Percentiles rank a stretch among this genome's conserved stretches.
Evolutionary conservation across 1,140 invertebrate species (phyloP).

Genomic region (Phymorhynchus buccinoides): DNA sequence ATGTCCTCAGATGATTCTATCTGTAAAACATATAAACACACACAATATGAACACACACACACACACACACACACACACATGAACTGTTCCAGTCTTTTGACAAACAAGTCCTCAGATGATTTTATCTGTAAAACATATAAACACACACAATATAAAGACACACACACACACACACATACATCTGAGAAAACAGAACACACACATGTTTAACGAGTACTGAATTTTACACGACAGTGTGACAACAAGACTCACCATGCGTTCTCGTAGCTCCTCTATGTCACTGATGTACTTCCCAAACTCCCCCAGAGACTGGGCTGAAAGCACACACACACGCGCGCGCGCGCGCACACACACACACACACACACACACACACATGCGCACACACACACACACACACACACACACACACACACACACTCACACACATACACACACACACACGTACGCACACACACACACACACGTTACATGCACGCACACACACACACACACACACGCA

Average conservation of each 20-base stretch:
- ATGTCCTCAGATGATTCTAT: no score
- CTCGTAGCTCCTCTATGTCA: constrained; percentile 94
- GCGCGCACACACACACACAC: not conserved
- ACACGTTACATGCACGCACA: not conserved
- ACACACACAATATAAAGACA: not conserved
- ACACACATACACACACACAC: not conserved
- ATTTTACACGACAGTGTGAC: no score
- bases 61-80: no score
- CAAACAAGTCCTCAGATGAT: constrained; percentile 90
- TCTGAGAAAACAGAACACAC: not conserved
- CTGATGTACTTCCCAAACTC: constrained; percentile 93
- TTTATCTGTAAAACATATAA: constrained; percentile 82
- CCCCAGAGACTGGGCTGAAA: constrained; percentile 84
- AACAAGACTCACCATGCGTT: constrained; percentile 85
- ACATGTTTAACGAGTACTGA: no score
- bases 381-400: not conserved
- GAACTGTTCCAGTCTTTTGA: no score
- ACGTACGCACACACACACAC: not conserved
- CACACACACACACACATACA: no score
- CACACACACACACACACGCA: no score
- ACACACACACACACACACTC: not conserved
- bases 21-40: no score
- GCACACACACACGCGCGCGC: not conserved
- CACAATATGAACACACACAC: no score
- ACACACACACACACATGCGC: not conserved